Evolutionary conservation across 2,888 invertebrate genomes (phyloP), one percentile per base, ranked within the genome.

Genomic region (Meloe dianella): DNA sequence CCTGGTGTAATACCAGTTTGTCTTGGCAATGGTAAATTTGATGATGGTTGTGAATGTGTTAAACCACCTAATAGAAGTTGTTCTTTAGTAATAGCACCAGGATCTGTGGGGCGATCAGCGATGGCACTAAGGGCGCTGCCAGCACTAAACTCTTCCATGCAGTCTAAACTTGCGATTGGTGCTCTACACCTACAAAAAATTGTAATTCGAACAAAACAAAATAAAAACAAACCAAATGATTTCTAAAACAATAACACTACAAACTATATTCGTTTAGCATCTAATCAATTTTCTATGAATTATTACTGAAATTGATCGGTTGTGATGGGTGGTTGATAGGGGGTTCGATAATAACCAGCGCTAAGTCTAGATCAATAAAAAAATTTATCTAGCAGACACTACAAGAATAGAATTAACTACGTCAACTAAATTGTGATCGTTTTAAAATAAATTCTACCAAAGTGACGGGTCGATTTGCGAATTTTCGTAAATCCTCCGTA

Each of bases 111-210:
- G 61, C 83, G 81, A 68, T 85, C 85, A 56, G 84, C 84, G 51
- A 84, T 75, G 66, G 84, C 84, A 73, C 83, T 82, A 60, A 81
- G 77, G 80, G 86, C 83, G 84, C 84, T 82, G 80, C 87, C 83
- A 78, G 86, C 92, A 85, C 93, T 93, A 87, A 95, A 94, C 87
- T 95, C 95, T 87, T 95, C 95, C 94, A 95, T 95, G 86, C 95
- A 95, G 88, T 95, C 95, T 83, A 95, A 87, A 82, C 94, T 95
- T 77, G 95, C 95, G 85, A 95, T 95, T 77, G 95, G 95, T 78
- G 95, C 95, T 82, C 95, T 91, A 88, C 94, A 95, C 90, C 95
- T 92, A 85, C 24, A 85, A 75, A 41, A 62, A 57, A 64, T n/a
- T 20, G 51, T 51, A n/a, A 24, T 51, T 10, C 51, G n/a, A 17